Evolutionary conservation across 2,797 vertebrate species (phyloP).

Genomic region (Steatocranus sp.): DNA sequence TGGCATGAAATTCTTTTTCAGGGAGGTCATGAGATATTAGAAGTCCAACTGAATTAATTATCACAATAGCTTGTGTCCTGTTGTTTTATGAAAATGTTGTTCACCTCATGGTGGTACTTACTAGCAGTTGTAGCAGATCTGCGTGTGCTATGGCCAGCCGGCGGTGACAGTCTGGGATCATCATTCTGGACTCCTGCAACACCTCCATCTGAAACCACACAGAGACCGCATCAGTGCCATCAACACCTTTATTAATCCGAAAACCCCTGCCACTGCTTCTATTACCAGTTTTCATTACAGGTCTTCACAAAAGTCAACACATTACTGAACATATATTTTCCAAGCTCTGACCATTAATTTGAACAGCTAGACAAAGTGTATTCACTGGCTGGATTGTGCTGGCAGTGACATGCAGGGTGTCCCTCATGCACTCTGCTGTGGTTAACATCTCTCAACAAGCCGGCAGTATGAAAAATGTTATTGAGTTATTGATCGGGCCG

Average conservation of each 20-base stretch:
- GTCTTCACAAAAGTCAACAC: neutral
- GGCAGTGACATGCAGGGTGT: conserved; percentile 50
- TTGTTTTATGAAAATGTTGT: neutral
- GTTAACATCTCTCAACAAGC: conserved; percentile 86
- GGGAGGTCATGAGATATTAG: neutral
- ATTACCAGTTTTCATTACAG: neutral
- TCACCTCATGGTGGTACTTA: conserved; percentile 63
- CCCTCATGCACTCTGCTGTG: conserved; percentile 79
- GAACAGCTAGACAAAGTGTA: neutral
- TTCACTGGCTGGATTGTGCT: neutral
- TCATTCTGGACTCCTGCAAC: conserved; percentile 92
- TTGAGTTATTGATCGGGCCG: conserved; percentile 89
- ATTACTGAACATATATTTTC: conserved; percentile 1
- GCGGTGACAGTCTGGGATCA: conserved; percentile 93
- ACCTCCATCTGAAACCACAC: conserved; percentile 83
- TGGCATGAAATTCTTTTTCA: neutral
- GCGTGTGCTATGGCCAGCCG: conserved; percentile 82
- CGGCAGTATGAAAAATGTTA: conserved; percentile 85
- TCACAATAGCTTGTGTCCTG: neutral
- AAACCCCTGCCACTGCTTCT: neutral
- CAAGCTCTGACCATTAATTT: neutral
- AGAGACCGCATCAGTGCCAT: neutral
- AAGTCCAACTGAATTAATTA: neutral
- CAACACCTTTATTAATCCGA: neutral
- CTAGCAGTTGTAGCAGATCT: conserved; percentile 86